These are phyloP conservation scores for Mnemiopsis leidyi DNA, from an alignment of 37 sponge, comb jelly and placozoan species.

Conservation along the genomic window DNA sequence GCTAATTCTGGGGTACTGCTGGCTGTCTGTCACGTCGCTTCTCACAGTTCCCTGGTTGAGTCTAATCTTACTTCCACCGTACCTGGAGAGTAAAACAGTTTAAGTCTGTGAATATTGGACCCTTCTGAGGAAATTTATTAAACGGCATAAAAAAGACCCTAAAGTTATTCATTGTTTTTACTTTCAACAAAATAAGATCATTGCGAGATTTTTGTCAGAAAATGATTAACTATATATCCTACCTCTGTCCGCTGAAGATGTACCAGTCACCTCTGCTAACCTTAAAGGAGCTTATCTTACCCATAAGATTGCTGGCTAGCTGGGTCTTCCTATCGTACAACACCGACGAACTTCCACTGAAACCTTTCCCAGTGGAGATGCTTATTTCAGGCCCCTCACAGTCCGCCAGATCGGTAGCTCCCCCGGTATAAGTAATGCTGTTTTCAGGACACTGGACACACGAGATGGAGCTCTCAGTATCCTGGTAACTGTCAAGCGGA, in stretches of 20 bases:
- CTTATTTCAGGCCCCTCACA: constrained; percentile 43
- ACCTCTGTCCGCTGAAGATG: background rate
- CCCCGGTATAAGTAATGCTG: constrained; percentile 20
- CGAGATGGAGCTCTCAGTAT: constrained; percentile 9
- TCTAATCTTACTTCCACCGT: background rate
- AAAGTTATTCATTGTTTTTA: too few relatives aligned
- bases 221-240: too few relatives aligned
- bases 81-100: too few relatives aligned
- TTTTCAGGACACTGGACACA: constrained; percentile 34
- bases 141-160: too few relatives aligned
- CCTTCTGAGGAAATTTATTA: too few relatives aligned
- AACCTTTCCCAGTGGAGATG: background rate
- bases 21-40: background rate
- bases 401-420: background rate
- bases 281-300: constrained; percentile 28
- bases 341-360: background rate
- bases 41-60: constrained; percentile 15
- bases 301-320: constrained; percentile 4
- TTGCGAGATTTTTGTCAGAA: too few relatives aligned
- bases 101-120: too few relatives aligned
- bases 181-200: too few relatives aligned
- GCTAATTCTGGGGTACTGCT: background rate
- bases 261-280: constrained; percentile 43
- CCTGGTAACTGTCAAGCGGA: constrained; percentile 8
- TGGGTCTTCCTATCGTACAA: constrained; percentile 42